Percentiles rank a stretch among this genome's conserved stretches.
These are phyloP conservation scores for Pristionchus entomophagus DNA, from an alignment of 2,888 invertebrate genomes.

Conservation along the genomic window DNA sequence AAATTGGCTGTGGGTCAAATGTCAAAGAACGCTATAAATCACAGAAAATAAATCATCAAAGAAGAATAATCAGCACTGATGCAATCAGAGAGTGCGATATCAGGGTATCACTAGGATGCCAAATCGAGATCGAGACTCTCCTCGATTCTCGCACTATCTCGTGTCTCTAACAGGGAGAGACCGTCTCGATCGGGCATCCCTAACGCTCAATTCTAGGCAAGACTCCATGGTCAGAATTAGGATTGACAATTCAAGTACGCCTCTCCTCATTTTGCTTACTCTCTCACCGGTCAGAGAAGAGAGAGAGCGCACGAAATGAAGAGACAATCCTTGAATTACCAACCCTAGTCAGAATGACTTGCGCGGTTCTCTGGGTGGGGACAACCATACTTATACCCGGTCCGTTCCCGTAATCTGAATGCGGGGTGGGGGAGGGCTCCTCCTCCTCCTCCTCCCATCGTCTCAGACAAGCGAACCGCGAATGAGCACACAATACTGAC, in stretches of 20 bases:
- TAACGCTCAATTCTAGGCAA: too few relatives aligned
- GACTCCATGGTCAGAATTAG: too few relatives aligned
- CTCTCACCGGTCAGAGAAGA: too few relatives aligned
- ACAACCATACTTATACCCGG: not conserved
- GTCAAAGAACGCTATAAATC: not conserved
- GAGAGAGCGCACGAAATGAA: too few relatives aligned
- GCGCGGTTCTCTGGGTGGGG: not conserved
- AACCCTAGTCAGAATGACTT: not conserved
- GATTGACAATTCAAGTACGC: too few relatives aligned
- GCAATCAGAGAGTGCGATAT: not conserved
- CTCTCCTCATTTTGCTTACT: too few relatives aligned
- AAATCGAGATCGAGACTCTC: not conserved
- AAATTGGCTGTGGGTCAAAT: not conserved
- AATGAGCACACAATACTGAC: conserved; percentile 31
- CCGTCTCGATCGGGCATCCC: too few relatives aligned
- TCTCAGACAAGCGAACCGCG: conserved; percentile 19
- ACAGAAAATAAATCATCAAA: not conserved
- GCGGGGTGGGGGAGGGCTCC: not conserved
- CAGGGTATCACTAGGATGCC: not conserved
- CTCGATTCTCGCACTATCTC: too few relatives aligned
- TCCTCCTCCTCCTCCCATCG: not conserved
- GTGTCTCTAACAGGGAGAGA: too few relatives aligned
- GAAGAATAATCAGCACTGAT: not conserved
- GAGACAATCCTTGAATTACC: too few relatives aligned
- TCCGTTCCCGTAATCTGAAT: not conserved